Evolutionary conservation across 2,888 invertebrate genomes (phyloP), one percentile per base, ranked within the genome.

Genomic region (Lucinisca nassula): DNA sequence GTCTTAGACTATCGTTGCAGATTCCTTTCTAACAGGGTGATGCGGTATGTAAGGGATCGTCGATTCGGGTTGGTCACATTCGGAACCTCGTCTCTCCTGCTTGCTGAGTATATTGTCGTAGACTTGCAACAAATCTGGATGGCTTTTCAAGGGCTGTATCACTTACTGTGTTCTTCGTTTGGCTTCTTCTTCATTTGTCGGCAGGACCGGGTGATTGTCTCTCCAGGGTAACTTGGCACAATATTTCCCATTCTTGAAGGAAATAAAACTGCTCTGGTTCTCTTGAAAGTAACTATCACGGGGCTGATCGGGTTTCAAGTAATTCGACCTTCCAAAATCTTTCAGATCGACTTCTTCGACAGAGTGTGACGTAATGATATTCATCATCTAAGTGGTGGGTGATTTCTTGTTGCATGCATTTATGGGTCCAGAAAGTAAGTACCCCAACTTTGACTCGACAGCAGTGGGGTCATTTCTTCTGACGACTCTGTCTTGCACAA

Each of bases 301-400:
- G 51, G 76, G 1, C 21, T 58, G 8, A 0, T 35, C 55, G 30
- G 30, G 30, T 27, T 55, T 32, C 81, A 30, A 81, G n/a, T 14
- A 80, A 58, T 38, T 89, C 86, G 8, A 87, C 32, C 32, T 84
- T 76, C 84, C 89, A 89, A 32, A 87, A 82, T 32, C 58, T 78
- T 51, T 67, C 67, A 17, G 82, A 17, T 67, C 67, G 40, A 27
- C 72, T 27, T 17, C 45, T 37, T 77, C 77, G n/a, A n/a, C n/a
- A n/a, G n/a, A n/a, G n/a, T n/a, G n/a, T 27, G 67, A 37, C 17
- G 55, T 70, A 27, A 79, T 76, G 30, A 70, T 78, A 58, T 87
- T 76, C 78, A 79, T 49, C 82, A 82, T 77, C n/a, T 17, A 72
- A 10, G n/a, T 72, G 30, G 72, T 2, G 24, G 35, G n/a, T 72